Evolutionary conservation across 1,140 invertebrate genomes (phyloP).

Genomic region (Trichonephila inaurata): DNA sequence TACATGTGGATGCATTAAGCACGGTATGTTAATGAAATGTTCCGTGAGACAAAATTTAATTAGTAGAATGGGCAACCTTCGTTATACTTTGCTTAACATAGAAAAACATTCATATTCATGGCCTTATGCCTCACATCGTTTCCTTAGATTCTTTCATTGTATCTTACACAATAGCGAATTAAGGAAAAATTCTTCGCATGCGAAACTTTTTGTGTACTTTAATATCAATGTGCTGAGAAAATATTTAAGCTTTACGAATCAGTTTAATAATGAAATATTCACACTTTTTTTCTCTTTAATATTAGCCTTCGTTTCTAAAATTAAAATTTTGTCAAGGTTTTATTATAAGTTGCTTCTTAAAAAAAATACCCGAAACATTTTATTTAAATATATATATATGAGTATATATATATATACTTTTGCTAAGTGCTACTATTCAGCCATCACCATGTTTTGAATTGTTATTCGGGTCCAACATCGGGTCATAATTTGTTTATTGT

Average conservation of each 20-base stretch:
- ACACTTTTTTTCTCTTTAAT: no score
- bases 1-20: not conserved
- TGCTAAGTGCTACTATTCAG: no score
- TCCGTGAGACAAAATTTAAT: constrained; percentile 12
- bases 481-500: no score
- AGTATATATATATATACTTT: no score
- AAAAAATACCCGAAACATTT: no score
- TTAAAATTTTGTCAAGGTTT: no score
- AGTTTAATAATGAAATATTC: no score
- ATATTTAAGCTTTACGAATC: not conserved
- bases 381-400: no score
- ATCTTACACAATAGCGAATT: not conserved
- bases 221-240: not conserved
- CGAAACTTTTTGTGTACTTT: not conserved
- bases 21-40: not conserved
- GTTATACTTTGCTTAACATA: not conserved
- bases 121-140: not conserved
- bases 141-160: not conserved
- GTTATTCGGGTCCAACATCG: no score
- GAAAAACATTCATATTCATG: not conserved
- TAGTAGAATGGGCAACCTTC: not conserved
- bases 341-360: no score
- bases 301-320: no score
- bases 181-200: not conserved
- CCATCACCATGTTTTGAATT: no score